phyloP scores from a whole-genome alignment of 2,888 invertebrate genomes.

The Vannuccia rotundouncinata region DNA sequence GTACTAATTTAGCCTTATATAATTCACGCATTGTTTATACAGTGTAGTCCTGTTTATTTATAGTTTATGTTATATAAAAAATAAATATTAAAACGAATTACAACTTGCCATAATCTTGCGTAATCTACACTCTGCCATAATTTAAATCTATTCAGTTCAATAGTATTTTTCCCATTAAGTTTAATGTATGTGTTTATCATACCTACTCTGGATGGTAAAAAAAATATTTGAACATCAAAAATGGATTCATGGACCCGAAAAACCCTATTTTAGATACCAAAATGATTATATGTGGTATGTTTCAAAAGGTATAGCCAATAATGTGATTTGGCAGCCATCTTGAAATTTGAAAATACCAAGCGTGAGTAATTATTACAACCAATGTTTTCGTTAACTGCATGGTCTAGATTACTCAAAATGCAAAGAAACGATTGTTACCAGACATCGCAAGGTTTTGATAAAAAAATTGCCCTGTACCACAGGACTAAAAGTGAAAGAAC shows the following conservation, averaged over 20 bases:
- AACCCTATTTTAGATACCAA: neutral
- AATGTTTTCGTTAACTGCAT: neutral
- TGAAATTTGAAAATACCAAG: no score
- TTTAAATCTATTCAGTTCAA: neutral
- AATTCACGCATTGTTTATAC: neutral
- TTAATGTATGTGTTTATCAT: no score
- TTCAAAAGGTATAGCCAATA: neutral
- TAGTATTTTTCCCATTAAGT: no score
- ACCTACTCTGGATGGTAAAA: neutral
- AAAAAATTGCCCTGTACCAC: no score
- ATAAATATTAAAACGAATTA: neutral
- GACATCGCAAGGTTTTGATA: no score
- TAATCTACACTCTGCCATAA: conserved; percentile 10
- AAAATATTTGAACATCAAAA: neutral
- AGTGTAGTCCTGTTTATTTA: neutral
- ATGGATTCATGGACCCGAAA: neutral
- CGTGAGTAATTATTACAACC: neutral
- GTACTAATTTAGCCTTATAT: neutral
- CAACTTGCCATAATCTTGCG: neutral
- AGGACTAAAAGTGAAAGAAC: no score
- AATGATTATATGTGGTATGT: neutral
- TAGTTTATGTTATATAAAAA: neutral
- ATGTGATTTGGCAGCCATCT: no score
- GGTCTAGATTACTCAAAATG: neutral
- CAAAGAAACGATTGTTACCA: neutral